A percentile compares a stretch with the other conserved stretches of the same genome.
phyloP scores from a whole-genome alignment of 2,797 vertebrate genomes.

The Leucoraja ocellata region DNA sequence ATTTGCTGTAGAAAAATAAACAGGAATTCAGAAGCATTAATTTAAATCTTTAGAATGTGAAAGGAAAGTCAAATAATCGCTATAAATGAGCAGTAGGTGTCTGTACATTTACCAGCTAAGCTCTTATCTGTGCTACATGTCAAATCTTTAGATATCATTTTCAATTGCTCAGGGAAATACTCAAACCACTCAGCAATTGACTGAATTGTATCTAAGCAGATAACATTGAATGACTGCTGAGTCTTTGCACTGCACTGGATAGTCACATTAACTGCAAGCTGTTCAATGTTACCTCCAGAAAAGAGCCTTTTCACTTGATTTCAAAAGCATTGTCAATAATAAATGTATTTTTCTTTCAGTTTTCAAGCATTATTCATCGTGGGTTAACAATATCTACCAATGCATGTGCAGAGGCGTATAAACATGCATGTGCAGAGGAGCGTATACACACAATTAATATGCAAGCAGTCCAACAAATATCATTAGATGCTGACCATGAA shows the following conservation, averaged over 20 bases:
- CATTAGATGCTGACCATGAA: neutral
- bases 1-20: slow-evolving; percentile 22
- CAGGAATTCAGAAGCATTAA: slow-evolving; percentile 13
- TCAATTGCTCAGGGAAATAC: slow-evolving; percentile 8
- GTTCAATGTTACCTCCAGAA: neutral
- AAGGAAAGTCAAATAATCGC: slow-evolving; percentile 34
- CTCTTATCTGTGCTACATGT: neutral
- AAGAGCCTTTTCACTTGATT: slow-evolving; percentile 7
- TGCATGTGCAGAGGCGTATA: too few relatives aligned
- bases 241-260: slow-evolving; percentile 21
- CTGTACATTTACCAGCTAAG: slow-evolving; percentile 27
- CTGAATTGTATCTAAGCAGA: slow-evolving; percentile 31
- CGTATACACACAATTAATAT: neutral
- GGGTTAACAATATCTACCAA: neutral
- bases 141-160: slow-evolving; percentile 33
- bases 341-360: neutral
- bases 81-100: neutral
- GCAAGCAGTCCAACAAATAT: neutral
- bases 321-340: neutral
- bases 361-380: neutral
- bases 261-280: slow-evolving; percentile 2
- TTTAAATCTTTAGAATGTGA: neutral
- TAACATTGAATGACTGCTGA: slow-evolving; percentile 22
- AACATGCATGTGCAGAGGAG: too few relatives aligned
- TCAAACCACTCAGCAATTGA: slow-evolving; percentile 32